Evolutionary conservation across 2,113 vertebrate genomes (phyloP).

Genomic region (Platanista minor): DNA sequence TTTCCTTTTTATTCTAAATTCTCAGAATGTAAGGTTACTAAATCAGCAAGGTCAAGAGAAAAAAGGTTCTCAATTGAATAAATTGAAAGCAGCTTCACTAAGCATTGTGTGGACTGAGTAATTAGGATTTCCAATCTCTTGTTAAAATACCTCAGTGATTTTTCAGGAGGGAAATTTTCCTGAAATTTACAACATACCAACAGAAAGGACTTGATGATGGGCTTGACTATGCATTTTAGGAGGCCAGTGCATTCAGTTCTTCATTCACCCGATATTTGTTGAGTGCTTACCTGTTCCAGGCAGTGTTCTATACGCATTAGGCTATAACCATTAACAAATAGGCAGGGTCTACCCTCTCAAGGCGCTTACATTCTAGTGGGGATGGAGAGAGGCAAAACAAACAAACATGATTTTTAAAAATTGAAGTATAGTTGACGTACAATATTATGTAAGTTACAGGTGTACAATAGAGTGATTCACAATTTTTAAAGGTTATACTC

Average conservation of each 20-base stretch:
- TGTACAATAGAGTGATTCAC: too few relatives aligned
- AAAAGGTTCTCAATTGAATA: conserved; percentile 11
- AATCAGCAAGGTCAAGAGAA: background rate
- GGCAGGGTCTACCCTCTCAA: background rate
- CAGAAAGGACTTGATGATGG: background rate
- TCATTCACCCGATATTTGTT: background rate
- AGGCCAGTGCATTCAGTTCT: background rate
- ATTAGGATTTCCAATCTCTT: background rate
- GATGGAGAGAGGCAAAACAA: background rate
- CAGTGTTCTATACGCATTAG: background rate
- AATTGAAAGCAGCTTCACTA: background rate
- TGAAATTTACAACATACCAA: background rate
- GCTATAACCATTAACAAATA: background rate
- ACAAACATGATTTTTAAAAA: background rate
- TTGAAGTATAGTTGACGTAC: too few relatives aligned
- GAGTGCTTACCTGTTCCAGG: background rate
- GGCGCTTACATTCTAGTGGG: background rate
- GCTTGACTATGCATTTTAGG: background rate
- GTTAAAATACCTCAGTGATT: conserved; percentile 15
- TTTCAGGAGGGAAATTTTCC: background rate
- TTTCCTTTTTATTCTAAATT: background rate
- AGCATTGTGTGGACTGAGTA: background rate
- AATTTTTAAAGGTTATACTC: too few relatives aligned
- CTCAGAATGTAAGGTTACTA: conserved; percentile 1
- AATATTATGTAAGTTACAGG: too few relatives aligned